Evolutionary conservation across 2,888 invertebrate genomes (phyloP), one percentile per base, ranked within the genome.

Genomic region (Pheosia gnoma): DNA sequence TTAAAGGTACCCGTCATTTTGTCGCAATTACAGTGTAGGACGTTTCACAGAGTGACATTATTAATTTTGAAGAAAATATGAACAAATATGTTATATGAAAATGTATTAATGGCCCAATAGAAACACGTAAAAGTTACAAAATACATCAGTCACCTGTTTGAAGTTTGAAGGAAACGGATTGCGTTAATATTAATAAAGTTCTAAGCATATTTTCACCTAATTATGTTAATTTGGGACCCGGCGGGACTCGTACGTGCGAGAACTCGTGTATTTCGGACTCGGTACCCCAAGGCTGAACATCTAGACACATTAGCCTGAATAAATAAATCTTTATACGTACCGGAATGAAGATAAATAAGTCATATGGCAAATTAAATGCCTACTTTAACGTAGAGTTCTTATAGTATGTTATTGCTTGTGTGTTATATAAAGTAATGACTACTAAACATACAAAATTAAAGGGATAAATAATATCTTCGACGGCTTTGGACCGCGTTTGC

Each of bases 161-260:
- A 10, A n/a, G 13, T 37, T 57, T 49, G 47, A 60, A 38, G 52
- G 43, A 63, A 70, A 70, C 69, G 69, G 53, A 71, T 70, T 66
- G 65, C 60, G 55, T 59, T 60, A 62, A 74, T 70, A 25, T 25
- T 25, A 25, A 25, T 25, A 25, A 25, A 25, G 57, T 70, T 67
- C 53, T 58, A 59, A 66, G 54, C 66, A 72, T 65, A 71, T 68
- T 66, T 70, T 63, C 61, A 65, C 63, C 65, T 68, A 60, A 65
- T 65, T 67, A 68, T 66, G 67, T 62, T 57, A 57, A 57, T 57
- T 57, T 10, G 10, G 57, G 45, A 10, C 57, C 36, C n/a, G 6
- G 45, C 8, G 57, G 10, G 38, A 13, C 38, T 13, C 11, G 55
- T 13, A 45, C 57, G 57, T 41, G 56, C 45, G 6, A 3, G 45